phyloP scores from a whole-genome alignment of 2,113 vertebrate genomes.

The Oncorhynchus gorbuscha region DNA sequence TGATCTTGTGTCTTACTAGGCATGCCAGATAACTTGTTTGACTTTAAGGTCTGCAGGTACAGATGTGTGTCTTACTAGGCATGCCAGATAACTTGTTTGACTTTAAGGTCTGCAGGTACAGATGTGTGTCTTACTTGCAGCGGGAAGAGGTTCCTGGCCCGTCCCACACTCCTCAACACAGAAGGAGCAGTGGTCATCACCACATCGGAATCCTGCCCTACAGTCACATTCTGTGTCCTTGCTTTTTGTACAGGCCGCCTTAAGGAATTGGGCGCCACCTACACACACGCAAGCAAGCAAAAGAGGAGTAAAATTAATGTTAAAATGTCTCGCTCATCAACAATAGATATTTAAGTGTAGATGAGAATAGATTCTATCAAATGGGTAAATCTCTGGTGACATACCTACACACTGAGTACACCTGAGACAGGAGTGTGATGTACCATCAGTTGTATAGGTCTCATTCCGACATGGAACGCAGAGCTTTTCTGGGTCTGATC shows the following conservation, averaged over 20 bases:
- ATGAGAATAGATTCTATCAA: too few species aligned
- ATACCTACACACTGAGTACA: slow-evolving; percentile 70
- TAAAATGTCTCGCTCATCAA: neutral
- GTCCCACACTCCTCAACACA: slow-evolving; percentile 54
- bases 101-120: neutral
- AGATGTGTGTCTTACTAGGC: neutral
- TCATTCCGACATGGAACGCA: slow-evolving; percentile 55
- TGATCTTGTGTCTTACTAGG: neutral
- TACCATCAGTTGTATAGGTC: neutral
- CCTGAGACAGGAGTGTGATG: fast-evolving
- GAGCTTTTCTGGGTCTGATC: neutral
- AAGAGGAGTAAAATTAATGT: neutral
- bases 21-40: neutral
- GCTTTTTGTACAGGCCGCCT: slow-evolving; percentile 40
- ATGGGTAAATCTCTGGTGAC: neutral
- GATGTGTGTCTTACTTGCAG: slow-evolving; percentile 48
- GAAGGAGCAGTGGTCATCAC: slow-evolving; percentile 33
- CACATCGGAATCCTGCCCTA: slow-evolving; percentile 54
- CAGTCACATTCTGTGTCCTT: slow-evolving; percentile 67
- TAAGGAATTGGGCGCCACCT: slow-evolving; percentile 52
- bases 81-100: neutral
- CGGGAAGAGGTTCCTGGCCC: slow-evolving; percentile 56
- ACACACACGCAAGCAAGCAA: neutral
- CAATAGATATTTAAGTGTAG: neutral
- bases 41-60: neutral